Conservation (phyloP, 1,140 invertebrate species). For the Scaptomyza graminum region DNA sequence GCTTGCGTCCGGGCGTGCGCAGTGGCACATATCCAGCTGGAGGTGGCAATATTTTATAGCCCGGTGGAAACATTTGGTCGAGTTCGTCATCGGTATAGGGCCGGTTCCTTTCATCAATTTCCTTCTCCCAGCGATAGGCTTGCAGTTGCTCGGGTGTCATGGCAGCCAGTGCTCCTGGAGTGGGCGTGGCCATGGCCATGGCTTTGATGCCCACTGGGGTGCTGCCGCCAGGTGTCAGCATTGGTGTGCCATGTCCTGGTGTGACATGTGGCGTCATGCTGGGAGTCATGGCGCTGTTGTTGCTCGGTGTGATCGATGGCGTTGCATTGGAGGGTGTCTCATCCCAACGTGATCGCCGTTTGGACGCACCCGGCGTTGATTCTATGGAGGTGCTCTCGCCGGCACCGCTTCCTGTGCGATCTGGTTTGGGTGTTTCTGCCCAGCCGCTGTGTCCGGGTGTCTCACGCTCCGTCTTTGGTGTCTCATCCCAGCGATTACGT, state of each 20-base stretch:
- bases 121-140: conserved; percentile 99
- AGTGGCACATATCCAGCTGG: conserved; percentile 98
- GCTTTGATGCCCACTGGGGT: conserved; percentile 98
- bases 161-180: conserved; percentile 95
- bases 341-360: conserved; percentile 97
- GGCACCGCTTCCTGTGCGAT: conserved; percentile 88
- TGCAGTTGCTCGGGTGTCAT: conserved; percentile 99
- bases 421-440: conserved; percentile 98
- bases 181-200: conserved; percentile 99
- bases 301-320: conserved; percentile 87
- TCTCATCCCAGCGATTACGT: conserved; percentile 99
- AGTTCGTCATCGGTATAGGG: conserved; percentile 98
- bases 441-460: conserved; percentile 98
- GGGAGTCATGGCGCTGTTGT: conserved; percentile 87
- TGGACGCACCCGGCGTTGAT: conserved; percentile 96
- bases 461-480: conserved; percentile 98
- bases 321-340: conserved; percentile 94
- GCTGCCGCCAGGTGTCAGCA: conserved; percentile 87
- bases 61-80: conserved; percentile 98
- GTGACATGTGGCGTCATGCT: conserved; percentile 88
- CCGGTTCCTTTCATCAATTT: conserved; percentile 98
- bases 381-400: conserved; percentile 94
- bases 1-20: conserved; percentile 97
- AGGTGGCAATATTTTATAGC: conserved; percentile 98
- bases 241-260: conserved; percentile 85